Evolutionary conservation across 2,888 invertebrate species (phyloP).

Genomic region (Cremastinae sp.): DNA sequence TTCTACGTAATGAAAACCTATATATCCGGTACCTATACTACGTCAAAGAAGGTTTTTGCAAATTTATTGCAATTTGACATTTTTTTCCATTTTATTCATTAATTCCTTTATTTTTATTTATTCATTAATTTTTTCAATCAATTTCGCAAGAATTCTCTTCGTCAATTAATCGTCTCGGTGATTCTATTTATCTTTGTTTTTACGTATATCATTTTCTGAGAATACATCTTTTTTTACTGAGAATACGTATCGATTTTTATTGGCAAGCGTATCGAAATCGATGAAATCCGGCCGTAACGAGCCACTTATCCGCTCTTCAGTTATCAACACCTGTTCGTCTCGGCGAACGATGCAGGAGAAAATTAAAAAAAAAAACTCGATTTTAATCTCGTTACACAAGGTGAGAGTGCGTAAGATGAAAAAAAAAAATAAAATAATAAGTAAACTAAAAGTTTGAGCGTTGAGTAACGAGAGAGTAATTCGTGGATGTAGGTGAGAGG

Average conservation of each 20-base stretch:
- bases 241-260: conserved; percentile 17
- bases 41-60: too few relatives aligned
- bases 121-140: conserved; percentile 53
- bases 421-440: neutral
- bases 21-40: too few relatives aligned
- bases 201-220: neutral
- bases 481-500: conserved; percentile 45
- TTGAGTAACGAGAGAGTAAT: conserved; percentile 26
- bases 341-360: neutral
- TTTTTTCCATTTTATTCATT: too few relatives aligned
- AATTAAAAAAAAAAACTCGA: neutral
- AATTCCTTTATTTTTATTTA: too few relatives aligned
- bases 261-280: neutral
- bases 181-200: conserved; percentile 1
- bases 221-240: neutral
- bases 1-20: too few relatives aligned
- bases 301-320: conserved; percentile 1
- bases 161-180: too few relatives aligned
- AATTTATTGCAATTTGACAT: too few relatives aligned
- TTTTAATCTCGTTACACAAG: conserved; percentile 9
- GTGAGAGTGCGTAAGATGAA: neutral
- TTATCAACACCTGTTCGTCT: conserved; percentile 5
- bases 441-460: neutral
- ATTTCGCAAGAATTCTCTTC: neutral
- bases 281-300: neutral